Evolutionary conservation across 2,888 invertebrate species (phyloP), one percentile per base, ranked within the genome.

Genomic region (Stegophylla sp.): DNA sequence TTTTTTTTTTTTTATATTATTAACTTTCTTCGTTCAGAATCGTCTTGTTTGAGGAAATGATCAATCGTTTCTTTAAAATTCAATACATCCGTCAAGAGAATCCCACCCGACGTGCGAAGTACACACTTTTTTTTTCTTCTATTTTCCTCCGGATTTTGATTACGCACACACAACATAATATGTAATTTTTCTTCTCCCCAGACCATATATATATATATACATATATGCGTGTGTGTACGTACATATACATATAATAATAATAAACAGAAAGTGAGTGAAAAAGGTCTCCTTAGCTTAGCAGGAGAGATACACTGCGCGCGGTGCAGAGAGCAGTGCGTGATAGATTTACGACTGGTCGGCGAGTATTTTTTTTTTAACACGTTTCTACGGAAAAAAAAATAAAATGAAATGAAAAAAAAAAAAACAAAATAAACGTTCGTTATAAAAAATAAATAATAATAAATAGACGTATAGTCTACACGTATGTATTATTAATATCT

Each of bases 271-370:
- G 34, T 34, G 34, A 69, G 45, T 45, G 59, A 69, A 77, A 69
- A 77, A 77, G 66, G 59, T 59, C 67, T 59, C 15, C 59, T n/a
- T n/a, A n/a, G 77, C 77, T 59, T 77, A 34, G 56, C 67, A 59
- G 67, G 56, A 77, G 77, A 69, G 59, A 69, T 53, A n/a, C n/a
- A n/a, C n/a, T n/a, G n/a, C n/a, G n/a, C n/a, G n/a, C n/a, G n/a
- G n/a, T n/a, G n/a, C n/a, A n/a, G n/a, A n/a, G n/a, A n/a, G n/a
- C n/a, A n/a, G n/a, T n/a, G n/a, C 5, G 28, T 45, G 67, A 67
- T 77, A 69, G 67, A 77, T 77, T 77, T 77, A 77, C 77, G 67
- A 77, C 67, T 69, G 67, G 67, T 5, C 77, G 66, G 67, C 41
- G 15, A 28, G 45, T 59, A 23, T 20, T 67, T 63, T 63, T 75